phyloP scores from a whole-genome alignment of 2,888 invertebrate genomes.

The Aethes cnicana region DNA sequence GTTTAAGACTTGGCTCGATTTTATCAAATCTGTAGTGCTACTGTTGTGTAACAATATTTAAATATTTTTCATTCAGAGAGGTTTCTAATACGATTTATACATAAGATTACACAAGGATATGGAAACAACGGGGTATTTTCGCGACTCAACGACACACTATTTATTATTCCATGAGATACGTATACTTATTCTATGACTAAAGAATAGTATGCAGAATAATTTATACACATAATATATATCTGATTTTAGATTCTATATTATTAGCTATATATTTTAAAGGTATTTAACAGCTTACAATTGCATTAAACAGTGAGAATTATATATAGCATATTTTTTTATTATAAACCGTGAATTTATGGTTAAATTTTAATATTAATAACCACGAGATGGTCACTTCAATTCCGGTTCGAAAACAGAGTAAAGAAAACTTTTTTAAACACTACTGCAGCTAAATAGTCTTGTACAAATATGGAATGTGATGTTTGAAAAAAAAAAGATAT shows the following conservation, averaged over 20 bases:
- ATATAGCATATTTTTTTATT: too few relatives aligned
- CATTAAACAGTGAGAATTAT: too few relatives aligned
- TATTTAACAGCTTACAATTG: neutral
- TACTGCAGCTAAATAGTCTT: constrained; percentile 46
- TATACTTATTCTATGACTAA: constrained; percentile 34
- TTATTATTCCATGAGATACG: constrained; percentile 33
- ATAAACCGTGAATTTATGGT: too few relatives aligned
- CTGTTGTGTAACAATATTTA: constrained; percentile 18
- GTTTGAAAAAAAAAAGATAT: constrained; percentile 51
- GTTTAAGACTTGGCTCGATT: neutral
- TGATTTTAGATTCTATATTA: neutral
- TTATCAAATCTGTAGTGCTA: neutral
- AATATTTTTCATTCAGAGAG: constrained; percentile 21
- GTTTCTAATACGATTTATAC: constrained; percentile 46
- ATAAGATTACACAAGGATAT: constrained; percentile 47
- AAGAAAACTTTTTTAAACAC: constrained; percentile 38
- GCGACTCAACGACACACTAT: constrained; percentile 11
- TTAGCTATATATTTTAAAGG: too few relatives aligned
- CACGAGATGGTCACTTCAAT: constrained; percentile 43
- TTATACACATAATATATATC: constrained; percentile 40
- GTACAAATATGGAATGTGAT: constrained; percentile 78
- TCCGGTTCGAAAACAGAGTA: constrained; percentile 34
- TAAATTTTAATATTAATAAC: constrained; percentile 8
- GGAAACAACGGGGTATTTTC: constrained; percentile 30
- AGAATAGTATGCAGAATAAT: constrained; percentile 38